Conservation (phyloP, 2,888 invertebrate species). For the Chaitophorus viminalis region DNA sequence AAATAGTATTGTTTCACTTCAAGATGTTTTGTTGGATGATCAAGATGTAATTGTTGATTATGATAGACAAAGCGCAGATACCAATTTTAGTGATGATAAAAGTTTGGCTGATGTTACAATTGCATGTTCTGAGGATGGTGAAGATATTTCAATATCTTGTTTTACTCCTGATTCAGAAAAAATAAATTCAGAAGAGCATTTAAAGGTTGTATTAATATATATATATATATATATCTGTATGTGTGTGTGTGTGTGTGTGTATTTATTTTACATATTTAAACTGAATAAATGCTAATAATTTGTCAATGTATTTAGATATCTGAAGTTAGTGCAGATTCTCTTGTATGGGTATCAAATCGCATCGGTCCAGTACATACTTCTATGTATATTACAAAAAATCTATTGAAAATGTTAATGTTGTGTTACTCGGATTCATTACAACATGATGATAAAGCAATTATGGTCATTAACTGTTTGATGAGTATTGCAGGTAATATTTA, state of each 20-base stretch:
- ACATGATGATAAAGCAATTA: constrained; percentile 80
- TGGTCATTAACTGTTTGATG: constrained; percentile 90
- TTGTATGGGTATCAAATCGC: constrained; percentile 92
- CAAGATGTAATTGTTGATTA: constrained; percentile 62
- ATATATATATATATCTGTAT: background rate
- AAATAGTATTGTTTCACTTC: constrained; percentile 62
- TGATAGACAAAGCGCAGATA: constrained; percentile 60
- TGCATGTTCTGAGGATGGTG: constrained; percentile 21
- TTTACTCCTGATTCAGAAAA: constrained; percentile 48
- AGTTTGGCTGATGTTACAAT: constrained; percentile 28
- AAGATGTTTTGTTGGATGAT: constrained; percentile 63
- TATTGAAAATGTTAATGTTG: constrained; percentile 91
- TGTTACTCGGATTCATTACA: constrained; percentile 83
- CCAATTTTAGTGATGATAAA: constrained; percentile 58
- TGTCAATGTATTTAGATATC: constrained; percentile 61
- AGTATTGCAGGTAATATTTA: constrained; percentile 83
- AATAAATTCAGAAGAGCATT: constrained; percentile 31
- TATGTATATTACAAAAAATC: constrained; percentile 87
- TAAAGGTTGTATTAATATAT: constrained; percentile 28
- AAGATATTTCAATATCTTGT: constrained; percentile 26
- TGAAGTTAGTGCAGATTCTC: constrained; percentile 75
- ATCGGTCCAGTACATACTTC: constrained; percentile 94
- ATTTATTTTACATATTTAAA: background rate
- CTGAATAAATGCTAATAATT: background rate
- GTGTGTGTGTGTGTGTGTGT: background rate